A percentile compares a stretch with the other conserved stretches of the same genome.
Evolutionary conservation across 2,888 invertebrate genomes (phyloP).

Genomic region (Nemoura dubitans): DNA sequence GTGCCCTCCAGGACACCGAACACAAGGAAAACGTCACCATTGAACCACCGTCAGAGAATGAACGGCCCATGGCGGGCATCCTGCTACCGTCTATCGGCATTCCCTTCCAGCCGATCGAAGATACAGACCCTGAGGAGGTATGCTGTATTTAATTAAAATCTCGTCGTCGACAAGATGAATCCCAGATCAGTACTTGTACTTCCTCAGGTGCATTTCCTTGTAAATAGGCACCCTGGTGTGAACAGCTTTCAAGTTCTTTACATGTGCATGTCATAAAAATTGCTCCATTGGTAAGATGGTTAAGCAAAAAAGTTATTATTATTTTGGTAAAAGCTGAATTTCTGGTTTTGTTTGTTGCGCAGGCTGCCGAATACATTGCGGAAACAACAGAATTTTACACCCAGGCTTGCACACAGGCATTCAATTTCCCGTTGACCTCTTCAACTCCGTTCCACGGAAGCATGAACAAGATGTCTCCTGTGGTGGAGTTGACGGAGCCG

Average conservation of each 20-base stretch:
- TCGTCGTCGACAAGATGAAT: too few species aligned
- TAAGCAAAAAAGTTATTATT: too few species aligned
- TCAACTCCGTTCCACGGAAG: conserved; percentile 57
- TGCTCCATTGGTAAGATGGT: too few species aligned
- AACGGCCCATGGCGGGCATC: conserved; percentile 48
- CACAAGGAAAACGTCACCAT: conserved; percentile 42
- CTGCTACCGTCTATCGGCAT: conserved; percentile 51
- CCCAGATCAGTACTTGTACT: too few species aligned
- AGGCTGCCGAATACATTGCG: too few species aligned
- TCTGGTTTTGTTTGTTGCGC: too few species aligned
- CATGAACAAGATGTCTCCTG: background rate
- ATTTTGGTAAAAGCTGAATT: too few species aligned
- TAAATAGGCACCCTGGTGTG: background rate
- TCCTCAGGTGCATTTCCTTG: background rate
- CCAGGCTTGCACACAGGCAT: conserved; percentile 58
- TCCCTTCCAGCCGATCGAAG: conserved; percentile 48
- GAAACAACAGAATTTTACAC: conserved; percentile 50
- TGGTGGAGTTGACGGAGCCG: background rate
- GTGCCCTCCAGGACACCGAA: conserved; percentile 40
- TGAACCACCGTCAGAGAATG: background rate
- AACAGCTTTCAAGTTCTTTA: too few species aligned
- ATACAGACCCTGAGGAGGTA: background rate
- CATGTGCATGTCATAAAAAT: too few species aligned
- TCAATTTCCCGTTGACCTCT: conserved; percentile 55
- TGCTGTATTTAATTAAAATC: too few species aligned